phyloP scores from a whole-genome alignment of 2,797 vertebrate species.

The Lycodopsis pacificus region DNA sequence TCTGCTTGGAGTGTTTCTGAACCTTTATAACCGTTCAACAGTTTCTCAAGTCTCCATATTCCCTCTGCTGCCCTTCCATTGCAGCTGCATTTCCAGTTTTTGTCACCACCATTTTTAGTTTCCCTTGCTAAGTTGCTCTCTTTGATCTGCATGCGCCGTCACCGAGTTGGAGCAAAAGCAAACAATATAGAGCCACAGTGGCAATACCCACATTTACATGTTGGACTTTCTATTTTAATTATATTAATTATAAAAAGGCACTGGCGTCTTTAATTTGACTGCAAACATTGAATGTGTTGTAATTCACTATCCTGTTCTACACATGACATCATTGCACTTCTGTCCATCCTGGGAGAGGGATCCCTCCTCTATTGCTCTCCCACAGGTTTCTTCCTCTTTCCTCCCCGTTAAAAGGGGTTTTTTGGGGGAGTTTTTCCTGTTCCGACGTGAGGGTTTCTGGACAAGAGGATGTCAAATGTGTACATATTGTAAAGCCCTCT shows the following conservation, averaged over 20 bases:
- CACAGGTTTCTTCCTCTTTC: no score
- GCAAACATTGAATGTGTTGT: no score
- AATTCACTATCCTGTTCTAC: no score
- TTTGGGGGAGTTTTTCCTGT: no score
- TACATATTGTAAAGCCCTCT: no score
- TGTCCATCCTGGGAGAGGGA: no score
- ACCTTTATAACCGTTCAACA: background rate
- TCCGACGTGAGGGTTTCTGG: no score
- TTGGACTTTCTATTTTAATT: conserved; percentile 12
- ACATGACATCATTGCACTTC: no score
- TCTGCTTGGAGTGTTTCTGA: background rate
- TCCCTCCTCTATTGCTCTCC: no score
- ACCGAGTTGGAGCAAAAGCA: background rate
- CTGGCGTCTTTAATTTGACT: background rate
- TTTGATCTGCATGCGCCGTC: background rate
- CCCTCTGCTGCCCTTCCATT: conserved; percentile 2
- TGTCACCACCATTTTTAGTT: conserved; percentile 2
- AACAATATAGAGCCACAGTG: conserved; percentile 13
- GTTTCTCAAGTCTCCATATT: conserved; percentile 4
- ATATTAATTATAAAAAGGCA: conserved; percentile 5
- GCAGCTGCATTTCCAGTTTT: background rate
- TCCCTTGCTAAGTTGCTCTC: conserved; percentile 3
- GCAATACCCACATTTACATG: conserved; percentile 7
- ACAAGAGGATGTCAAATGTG: no score
- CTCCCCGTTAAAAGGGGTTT: no score